Conservation (phyloP, 2,797 vertebrate species). For the Molossus alvarezi region DNA sequence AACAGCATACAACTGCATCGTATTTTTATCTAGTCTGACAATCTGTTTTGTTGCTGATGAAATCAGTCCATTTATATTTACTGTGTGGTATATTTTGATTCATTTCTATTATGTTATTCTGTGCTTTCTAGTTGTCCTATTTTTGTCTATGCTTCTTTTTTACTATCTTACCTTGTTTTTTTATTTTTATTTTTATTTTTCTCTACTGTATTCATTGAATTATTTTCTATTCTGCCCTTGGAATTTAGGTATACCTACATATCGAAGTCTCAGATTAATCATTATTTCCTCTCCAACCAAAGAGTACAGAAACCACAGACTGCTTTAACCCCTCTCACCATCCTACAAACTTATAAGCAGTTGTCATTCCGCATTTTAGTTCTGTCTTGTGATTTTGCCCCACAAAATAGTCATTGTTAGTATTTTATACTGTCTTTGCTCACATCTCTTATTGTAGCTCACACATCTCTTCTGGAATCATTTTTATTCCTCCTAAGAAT, state of each 20-base stretch:
- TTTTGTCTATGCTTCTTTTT: not conserved
- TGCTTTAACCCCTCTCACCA: not conserved
- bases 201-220: not conserved
- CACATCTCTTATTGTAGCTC: not conserved
- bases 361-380: not conserved
- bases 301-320: not conserved
- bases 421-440: not conserved
- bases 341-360: slow-evolving; percentile 26
- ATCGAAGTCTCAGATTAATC: not conserved
- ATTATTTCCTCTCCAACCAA: not conserved
- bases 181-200: not conserved
- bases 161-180: not conserved
- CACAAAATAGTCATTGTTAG: not conserved
- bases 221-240: not conserved
- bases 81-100: not conserved
- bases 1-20: not conserved
- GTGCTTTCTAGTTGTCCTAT: not conserved
- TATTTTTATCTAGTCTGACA: slow-evolving; percentile 26
- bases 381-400: not conserved
- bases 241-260: not conserved
- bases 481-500: not conserved
- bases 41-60: not conserved
- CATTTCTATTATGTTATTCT: not conserved
- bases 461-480: not conserved
- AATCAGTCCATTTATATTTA: slow-evolving; percentile 19